phyloP scores from a whole-genome alignment of 2,888 invertebrate genomes.

The Calliphora vomitoria region DNA sequence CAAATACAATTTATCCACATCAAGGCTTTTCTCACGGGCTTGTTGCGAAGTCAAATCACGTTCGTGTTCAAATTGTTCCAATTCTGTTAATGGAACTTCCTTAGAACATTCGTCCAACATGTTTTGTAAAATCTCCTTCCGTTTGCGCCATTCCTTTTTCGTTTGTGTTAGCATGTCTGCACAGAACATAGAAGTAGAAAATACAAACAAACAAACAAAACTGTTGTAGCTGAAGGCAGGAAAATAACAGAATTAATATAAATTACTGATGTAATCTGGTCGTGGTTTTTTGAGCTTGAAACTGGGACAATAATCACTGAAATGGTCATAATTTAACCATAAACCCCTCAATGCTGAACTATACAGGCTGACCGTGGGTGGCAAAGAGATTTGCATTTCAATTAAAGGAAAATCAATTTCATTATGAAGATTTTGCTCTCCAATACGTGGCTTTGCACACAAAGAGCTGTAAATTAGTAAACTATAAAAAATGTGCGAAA shows the following conservation, averaged over 20 bases:
- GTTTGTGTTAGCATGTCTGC: slow-evolving; percentile 82
- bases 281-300: slow-evolving; percentile 79
- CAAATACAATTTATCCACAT: slow-evolving; percentile 84
- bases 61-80: slow-evolving; percentile 79
- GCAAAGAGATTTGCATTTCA: slow-evolving; percentile 84
- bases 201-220: neutral
- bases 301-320: slow-evolving; percentile 85
- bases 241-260: slow-evolving; percentile 25
- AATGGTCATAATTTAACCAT: slow-evolving; percentile 86
- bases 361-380: slow-evolving; percentile 83
- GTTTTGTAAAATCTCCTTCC: slow-evolving; percentile 83
- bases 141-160: slow-evolving; percentile 84
- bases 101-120: slow-evolving; percentile 82
- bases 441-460: slow-evolving; percentile 81
- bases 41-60: slow-evolving; percentile 78
- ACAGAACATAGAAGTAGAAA: neutral
- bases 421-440: slow-evolving; percentile 81
- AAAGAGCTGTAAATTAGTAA: slow-evolving; percentile 75
- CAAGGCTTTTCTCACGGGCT: slow-evolving; percentile 79
- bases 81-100: slow-evolving; percentile 78
- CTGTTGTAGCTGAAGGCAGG: neutral
- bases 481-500: neutral
- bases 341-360: slow-evolving; percentile 85
- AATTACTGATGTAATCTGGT: slow-evolving; percentile 79
- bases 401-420: slow-evolving; percentile 85